phyloP scores from a whole-genome alignment of 2,113 vertebrate species.

The Spea multiplicata region DNA sequence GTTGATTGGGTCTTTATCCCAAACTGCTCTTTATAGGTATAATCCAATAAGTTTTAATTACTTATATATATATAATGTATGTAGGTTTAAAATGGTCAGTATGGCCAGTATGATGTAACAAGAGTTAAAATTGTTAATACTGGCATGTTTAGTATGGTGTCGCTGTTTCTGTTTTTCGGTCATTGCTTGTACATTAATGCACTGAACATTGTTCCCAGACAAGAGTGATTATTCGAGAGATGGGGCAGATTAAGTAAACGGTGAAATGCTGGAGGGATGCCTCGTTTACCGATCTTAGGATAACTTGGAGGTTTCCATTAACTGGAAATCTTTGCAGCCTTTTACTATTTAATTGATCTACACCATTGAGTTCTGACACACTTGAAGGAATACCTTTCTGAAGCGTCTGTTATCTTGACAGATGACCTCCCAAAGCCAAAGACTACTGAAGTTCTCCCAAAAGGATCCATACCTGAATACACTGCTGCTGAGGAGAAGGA shows the following conservation, averaged over 20 bases:
- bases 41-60: too few relatives aligned
- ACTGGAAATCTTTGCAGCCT: background rate
- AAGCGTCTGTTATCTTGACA: slow-evolving; percentile 52
- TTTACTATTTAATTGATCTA: background rate
- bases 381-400: background rate
- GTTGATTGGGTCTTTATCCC: too few relatives aligned
- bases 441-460: slow-evolving; percentile 84
- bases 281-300: background rate
- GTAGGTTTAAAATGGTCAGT: background rate
- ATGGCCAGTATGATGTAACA: too few relatives aligned
- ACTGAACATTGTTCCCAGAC: background rate
- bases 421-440: slow-evolving; percentile 96
- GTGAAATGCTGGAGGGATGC: background rate
- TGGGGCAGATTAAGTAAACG: background rate
- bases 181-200: background rate
- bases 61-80: background rate
- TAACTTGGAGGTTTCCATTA: background rate
- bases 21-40: too few relatives aligned
- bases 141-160: too few relatives aligned
- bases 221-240: slow-evolving; percentile 8
- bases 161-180: too few relatives aligned
- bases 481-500: slow-evolving; percentile 78
- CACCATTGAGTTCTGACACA: background rate
- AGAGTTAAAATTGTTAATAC: too few relatives aligned
- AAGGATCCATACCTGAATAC: slow-evolving; percentile 81